A percentile compares a stretch with the other conserved stretches of the same genome.
phyloP scores from a whole-genome alignment of 2,888 invertebrate genomes.

The Oxyteleia sp. region DNA sequence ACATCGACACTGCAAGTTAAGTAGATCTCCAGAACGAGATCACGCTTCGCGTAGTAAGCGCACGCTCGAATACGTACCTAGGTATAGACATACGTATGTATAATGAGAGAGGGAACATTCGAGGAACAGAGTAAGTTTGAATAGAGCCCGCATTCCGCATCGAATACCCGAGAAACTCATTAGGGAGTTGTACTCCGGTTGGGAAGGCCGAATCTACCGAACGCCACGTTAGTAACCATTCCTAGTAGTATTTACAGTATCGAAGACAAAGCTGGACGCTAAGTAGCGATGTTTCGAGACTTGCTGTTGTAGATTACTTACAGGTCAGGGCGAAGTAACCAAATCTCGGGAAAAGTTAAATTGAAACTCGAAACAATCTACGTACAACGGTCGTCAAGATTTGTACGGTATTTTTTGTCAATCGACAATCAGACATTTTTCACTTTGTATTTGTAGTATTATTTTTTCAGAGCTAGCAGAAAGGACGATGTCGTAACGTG shows the following conservation, averaged over 20 bases:
- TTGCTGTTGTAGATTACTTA: slow-evolving; percentile 47
- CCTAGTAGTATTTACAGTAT: slow-evolving; percentile 72
- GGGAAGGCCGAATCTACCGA: slow-evolving; percentile 66
- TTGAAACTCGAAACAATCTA: slow-evolving; percentile 9
- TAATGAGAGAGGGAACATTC: slow-evolving; percentile 66
- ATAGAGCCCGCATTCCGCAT: slow-evolving; percentile 84
- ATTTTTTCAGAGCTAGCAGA: too few species aligned
- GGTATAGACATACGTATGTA: slow-evolving; percentile 62
- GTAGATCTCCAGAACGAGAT: slow-evolving; percentile 74
- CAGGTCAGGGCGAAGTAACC: slow-evolving; percentile 27
- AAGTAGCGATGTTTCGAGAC: slow-evolving; percentile 66
- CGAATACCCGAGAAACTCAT: slow-evolving; percentile 85
- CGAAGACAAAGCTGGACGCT: slow-evolving; percentile 69
- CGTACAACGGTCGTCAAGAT: slow-evolving; percentile 3
- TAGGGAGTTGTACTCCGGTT: slow-evolving; percentile 81
- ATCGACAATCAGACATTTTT: too few species aligned
- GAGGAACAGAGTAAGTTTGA: slow-evolving; percentile 80
- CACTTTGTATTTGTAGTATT: background rate
- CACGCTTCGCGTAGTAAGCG: slow-evolving; percentile 70
- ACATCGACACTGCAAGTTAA: slow-evolving; percentile 69
- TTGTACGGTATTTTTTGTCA: background rate
- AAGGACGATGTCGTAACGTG: too few species aligned
- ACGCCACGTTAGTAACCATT: slow-evolving; percentile 71
- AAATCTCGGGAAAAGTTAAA: slow-evolving; percentile 27
- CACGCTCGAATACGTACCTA: slow-evolving; percentile 69